Base-by-base conservation (phyloP, 2,113 vertebrate species). In the Chloebia gouldiae region DNA sequence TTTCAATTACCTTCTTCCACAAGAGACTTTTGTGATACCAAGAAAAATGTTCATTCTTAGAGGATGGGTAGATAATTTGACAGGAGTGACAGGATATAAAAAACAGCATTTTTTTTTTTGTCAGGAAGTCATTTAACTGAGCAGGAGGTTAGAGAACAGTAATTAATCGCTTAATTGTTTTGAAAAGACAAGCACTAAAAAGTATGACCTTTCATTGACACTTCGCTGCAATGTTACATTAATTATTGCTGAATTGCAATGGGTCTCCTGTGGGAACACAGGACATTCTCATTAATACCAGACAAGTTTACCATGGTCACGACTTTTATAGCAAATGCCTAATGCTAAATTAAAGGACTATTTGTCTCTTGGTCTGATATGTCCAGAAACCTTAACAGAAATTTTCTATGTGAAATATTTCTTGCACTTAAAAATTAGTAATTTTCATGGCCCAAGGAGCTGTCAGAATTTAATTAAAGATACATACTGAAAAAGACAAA, bases 91-190 rank as follows among this genome's bases (percentile, higher is more conserved):
- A 68, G 22, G 11, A 51, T 60, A 37, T 39, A 56, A 92, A 77
- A 76, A 80, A 80, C 10, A 35, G 5, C 20, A 2, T 45, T 19
- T 76, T 28, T 33, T 33, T 80, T 59, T 85, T 94, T 47, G 22
- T 56, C 33, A 33, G 60, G 63, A 57, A 49, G 59, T 10, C 8
- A 53, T 94, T 90, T 86, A 88, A 47, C 33, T 44, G 69, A 83
- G n/a, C 37, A 90, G 42, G 25, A 92, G 82, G 64, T 81, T 96
- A 92, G 24, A 79, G 51, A 86, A 96, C 13, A 77, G 20, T 94
- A 95, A 97, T 96, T 93, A 97, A 94, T 82, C 15, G 20, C 69
- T 85, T 94, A 96, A 93, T 92, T 94, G 87, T 88, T 96, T 96
- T 73, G 91, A 94, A 97, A 95, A 84, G 80, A 96, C 64, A 70